Conservation (phyloP, 1,140 invertebrate genomes). For the Leguminivora glycinivorella region DNA sequence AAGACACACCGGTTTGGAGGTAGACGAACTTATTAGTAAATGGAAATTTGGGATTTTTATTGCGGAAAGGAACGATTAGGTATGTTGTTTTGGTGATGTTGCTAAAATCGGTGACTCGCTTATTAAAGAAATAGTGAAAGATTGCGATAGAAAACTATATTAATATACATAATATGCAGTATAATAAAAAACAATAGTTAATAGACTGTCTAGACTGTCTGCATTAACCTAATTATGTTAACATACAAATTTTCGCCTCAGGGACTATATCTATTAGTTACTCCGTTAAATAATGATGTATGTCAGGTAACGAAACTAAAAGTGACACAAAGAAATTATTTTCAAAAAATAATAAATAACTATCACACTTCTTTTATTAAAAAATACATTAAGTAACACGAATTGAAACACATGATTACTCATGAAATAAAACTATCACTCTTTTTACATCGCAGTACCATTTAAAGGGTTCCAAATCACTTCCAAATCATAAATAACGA, state of each 20-base stretch:
- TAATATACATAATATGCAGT: too few species aligned
- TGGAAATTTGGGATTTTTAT: conserved; percentile 8
- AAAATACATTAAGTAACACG: too few species aligned
- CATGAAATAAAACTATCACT: too few species aligned
- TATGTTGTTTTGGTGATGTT: background rate
- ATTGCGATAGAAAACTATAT: background rate
- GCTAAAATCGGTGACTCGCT: background rate
- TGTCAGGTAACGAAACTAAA: too few species aligned
- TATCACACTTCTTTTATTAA: too few species aligned
- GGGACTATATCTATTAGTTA: too few species aligned
- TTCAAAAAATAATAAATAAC: too few species aligned
- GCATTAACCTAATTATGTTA: background rate
- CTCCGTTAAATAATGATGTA: too few species aligned
- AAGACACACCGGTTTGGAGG: conserved; percentile 17
- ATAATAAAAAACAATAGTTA: background rate
- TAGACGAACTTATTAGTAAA: conserved; percentile 19
- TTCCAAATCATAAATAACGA: conserved; percentile 12
- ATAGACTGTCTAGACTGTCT: background rate
- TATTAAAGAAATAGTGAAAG: background rate
- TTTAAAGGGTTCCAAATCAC: background rate
- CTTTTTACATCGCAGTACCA: background rate
- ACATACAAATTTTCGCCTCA: background rate
- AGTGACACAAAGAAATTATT: too few species aligned
- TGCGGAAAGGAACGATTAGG: conserved; percentile 6
- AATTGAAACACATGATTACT: too few species aligned